Base-by-base conservation (phyloP, 2,888 invertebrate genomes). In the Argyresthia albistria region DNA sequence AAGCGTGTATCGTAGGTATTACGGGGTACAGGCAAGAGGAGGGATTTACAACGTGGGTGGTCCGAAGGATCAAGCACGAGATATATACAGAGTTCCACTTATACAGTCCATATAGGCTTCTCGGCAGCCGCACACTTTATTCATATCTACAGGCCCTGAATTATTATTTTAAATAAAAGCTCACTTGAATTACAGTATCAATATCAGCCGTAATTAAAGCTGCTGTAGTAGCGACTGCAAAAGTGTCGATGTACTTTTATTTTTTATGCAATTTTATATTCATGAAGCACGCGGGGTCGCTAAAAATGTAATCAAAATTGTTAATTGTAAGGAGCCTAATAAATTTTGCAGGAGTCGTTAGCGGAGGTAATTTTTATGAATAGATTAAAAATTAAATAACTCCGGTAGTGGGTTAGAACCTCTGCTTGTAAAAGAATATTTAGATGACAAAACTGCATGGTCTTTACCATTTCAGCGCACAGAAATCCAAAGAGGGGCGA, bases 41-140 rank as follows among this genome's bases (percentile, higher is more conserved):
- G 70, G 63, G 64, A 68, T 69, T 65, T 63, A 58, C 80, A 60
- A 67, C 78, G 62, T 86, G 87, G 86, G 87, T 86, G 87, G 87
- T 87, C 87, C 73, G 60, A 68, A 60, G 68, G 73, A 71, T 78
- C 76, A 74, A 70, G 71, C 71, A 76, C 76, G 74, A 77, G 79
- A 76, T 67, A 66, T 69, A 69, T 70, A 48, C 37, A 35, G 73
- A 78, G 62, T 77, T 77, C 25, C 25, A 25, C 25, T 25, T 25
- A 25, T 25, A 25, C 25, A 25, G 25, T 25, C 25, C 69, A 59
- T 56, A 54, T 53, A 53, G 56, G 60, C 62, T 63, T 64, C 63
- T 62, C 66, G 61, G 70, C 68, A 64, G 62, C 64, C 58, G 65
- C 64, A 60, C 63, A 52, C 59, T 63, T 65, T 61, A 61, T 67